These are phyloP conservation scores for Oxycera nigricornis DNA, from an alignment of 2,888 invertebrate genomes.

Conservation along the genomic window DNA sequence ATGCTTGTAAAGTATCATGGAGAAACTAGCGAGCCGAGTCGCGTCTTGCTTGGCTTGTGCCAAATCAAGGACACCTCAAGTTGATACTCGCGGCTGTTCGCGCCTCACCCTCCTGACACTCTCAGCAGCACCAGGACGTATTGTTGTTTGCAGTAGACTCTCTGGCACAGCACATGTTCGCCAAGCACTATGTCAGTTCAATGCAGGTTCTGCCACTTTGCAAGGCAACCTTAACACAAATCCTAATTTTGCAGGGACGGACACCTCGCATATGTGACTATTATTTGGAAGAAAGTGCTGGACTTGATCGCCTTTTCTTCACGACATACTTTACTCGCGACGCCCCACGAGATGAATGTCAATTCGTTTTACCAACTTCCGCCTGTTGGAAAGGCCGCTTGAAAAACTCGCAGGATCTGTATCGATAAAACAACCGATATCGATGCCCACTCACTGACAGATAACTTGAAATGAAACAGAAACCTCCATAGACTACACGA, in stretches of 20 bases:
- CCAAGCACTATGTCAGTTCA: not conserved
- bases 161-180: constrained; percentile 34
- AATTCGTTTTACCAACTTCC: not conserved
- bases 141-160: constrained; percentile 17
- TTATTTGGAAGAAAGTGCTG: too few relatives aligned
- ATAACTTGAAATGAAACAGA: not conserved
- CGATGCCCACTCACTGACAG: not conserved
- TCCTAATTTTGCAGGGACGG: not conserved
- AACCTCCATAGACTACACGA: not conserved
- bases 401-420: not conserved
- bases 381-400: not conserved
- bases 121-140: not conserved
- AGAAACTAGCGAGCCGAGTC: not conserved
- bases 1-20: not conserved
- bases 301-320: too few relatives aligned
- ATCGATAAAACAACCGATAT: constrained; percentile 21
- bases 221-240: not conserved
- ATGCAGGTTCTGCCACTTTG: not conserved
- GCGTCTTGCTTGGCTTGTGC: not conserved
- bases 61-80: constrained; percentile 30
- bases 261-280: constrained; percentile 24
- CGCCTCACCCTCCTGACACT: not conserved
- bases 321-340: constrained; percentile 33
- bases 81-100: not conserved
- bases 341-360: not conserved